Percentiles rank a stretch among this genome's conserved stretches.
Conservation (phyloP, 2,113 vertebrate genomes). For the Sisor rabdophorus region DNA sequence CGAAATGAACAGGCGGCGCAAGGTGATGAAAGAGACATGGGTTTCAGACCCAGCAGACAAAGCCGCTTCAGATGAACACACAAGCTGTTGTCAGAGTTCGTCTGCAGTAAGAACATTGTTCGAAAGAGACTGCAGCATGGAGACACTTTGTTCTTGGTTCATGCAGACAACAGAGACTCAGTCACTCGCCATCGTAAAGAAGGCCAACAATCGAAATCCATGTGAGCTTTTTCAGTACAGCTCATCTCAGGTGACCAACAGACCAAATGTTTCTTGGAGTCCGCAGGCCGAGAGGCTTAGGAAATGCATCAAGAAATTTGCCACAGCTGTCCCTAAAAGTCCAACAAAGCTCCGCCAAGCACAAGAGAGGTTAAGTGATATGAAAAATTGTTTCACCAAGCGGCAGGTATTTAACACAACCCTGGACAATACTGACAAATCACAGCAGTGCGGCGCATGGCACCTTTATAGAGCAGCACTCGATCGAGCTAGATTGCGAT, state of each 20-base stretch:
- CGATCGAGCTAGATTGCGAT: constrained; percentile 59
- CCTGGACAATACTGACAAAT: background rate
- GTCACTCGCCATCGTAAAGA: constrained; percentile 87
- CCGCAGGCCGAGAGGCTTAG: constrained; percentile 78
- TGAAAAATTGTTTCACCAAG: no score
- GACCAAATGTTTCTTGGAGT: constrained; percentile 71
- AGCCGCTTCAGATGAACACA: constrained; percentile 62
- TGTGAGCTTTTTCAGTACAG: constrained; percentile 80
- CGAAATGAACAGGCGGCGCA: constrained; percentile 82
- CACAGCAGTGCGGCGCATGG: constrained; percentile 31
- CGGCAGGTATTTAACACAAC: background rate
- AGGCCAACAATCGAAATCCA: constrained; percentile 83
- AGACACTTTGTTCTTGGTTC: constrained; percentile 89
- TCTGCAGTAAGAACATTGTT: constrained; percentile 89
- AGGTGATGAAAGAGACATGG: constrained; percentile 86
- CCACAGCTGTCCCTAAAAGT: constrained; percentile 84
- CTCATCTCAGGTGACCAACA: constrained; percentile 68
- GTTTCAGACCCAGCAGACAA: constrained; percentile 71
- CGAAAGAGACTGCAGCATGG: constrained; percentile 83
- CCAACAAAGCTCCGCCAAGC: constrained; percentile 74
- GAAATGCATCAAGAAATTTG: constrained; percentile 95
- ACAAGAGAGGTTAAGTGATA: constrained; percentile 67
- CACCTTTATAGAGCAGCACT: constrained; percentile 55
- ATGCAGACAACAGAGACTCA: constrained; percentile 99
- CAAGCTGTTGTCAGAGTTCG: constrained; percentile 54